These are phyloP conservation scores for Auanema sp. DNA, from an alignment of 2,888 invertebrate species.

Conservation along the genomic window DNA sequence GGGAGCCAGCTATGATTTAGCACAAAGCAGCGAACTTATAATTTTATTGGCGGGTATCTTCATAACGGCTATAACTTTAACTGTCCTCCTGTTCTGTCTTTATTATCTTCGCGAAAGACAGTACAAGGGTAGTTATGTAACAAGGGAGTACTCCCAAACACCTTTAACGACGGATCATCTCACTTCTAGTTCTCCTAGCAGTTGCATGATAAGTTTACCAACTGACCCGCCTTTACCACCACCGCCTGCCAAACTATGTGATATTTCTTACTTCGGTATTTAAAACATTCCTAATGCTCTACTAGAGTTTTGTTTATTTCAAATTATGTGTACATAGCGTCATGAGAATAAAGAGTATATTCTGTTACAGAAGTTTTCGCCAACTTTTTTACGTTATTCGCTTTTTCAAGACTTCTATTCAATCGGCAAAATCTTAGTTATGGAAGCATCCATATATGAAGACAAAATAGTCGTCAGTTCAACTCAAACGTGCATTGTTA, in stretches of 20 bases:
- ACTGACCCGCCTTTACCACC: conserved; percentile 38
- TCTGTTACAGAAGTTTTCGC: not conserved
- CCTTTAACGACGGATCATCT: conserved; percentile 49
- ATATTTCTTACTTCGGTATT: conserved; percentile 42
- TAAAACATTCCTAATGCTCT: conserved; percentile 13
- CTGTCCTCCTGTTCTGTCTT: conserved; percentile 47
- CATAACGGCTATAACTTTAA: conserved; percentile 41
- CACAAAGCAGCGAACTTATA: conserved; percentile 51
- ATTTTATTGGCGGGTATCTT: conserved; percentile 54
- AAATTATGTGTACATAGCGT: not conserved
- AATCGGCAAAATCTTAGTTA: conserved; percentile 18
- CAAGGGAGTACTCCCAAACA: conserved; percentile 52
- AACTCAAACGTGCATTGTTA: too few relatives aligned
- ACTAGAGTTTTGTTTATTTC: not conserved
- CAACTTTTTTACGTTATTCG: conserved; percentile 13
- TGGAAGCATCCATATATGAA: too few relatives aligned
- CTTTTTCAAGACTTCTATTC: conserved; percentile 24
- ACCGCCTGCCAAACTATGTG: conserved; percentile 35
- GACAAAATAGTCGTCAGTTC: too few relatives aligned
- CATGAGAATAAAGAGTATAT: not conserved
- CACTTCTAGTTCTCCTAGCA: conserved; percentile 31
- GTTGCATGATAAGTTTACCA: conserved; percentile 23
- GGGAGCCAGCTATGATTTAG: conserved; percentile 60
- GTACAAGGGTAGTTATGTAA: conserved; percentile 55
- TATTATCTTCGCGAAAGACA: conserved; percentile 49